Conservation (phyloP, 2,888 invertebrate genomes). For the Hirtodrosophila confusa region DNA sequence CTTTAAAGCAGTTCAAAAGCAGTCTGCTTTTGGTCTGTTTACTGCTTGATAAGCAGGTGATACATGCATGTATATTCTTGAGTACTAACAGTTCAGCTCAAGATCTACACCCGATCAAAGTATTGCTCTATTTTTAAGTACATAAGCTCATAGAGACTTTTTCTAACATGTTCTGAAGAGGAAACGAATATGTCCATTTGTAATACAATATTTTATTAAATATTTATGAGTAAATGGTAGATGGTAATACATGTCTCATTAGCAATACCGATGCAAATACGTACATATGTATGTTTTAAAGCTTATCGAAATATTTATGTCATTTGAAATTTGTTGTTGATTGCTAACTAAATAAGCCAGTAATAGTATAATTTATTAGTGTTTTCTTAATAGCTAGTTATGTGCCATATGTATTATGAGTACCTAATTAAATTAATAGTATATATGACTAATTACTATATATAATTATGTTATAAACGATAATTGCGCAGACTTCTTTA, state of each 20-base stretch:
- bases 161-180: too few species aligned
- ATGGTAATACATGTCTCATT: slow-evolving; percentile 24
- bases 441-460: slow-evolving; percentile 4
- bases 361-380: slow-evolving; percentile 1
- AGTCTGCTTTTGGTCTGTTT: too few species aligned
- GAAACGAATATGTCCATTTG: background rate
- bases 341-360: slow-evolving; percentile 35
- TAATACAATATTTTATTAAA: slow-evolving; percentile 41
- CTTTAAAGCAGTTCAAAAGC: too few species aligned
- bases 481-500: slow-evolving; percentile 85
- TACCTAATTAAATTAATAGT: slow-evolving; percentile 8
- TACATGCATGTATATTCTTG: too few species aligned
- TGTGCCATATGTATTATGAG: slow-evolving; percentile 20
- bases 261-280: slow-evolving; percentile 11
- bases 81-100: too few species aligned
- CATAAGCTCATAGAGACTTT: too few species aligned
- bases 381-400: slow-evolving; percentile 22
- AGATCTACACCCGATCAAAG: too few species aligned
- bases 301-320: slow-evolving; percentile 18
- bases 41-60: too few species aligned
- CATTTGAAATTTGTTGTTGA: slow-evolving; percentile 9
- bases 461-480: background rate
- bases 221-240: slow-evolving; percentile 15
- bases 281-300: slow-evolving; percentile 23
- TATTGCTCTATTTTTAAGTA: too few species aligned